Conservation (phyloP, 2,113 vertebrate species). For the Amblyopsis rosae region DNA sequence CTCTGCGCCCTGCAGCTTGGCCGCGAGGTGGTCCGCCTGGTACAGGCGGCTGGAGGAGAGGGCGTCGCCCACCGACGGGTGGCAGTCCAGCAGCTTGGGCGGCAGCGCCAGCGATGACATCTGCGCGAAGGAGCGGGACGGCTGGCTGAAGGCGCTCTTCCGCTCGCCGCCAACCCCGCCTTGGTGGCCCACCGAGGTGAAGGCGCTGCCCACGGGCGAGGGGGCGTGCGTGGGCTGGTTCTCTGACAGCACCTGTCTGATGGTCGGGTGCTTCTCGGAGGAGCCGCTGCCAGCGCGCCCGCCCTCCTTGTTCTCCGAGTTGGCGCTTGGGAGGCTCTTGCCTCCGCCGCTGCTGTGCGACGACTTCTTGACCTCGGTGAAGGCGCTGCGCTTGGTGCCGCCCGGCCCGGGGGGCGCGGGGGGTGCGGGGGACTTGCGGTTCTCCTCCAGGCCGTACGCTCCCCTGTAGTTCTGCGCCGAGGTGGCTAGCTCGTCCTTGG, state of each 20-base stretch:
- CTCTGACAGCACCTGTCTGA: constrained; percentile 80
- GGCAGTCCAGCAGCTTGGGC: constrained; percentile 87
- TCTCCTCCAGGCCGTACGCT: constrained; percentile 86
- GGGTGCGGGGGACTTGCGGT: constrained; percentile 79
- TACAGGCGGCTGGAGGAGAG: constrained; percentile 87
- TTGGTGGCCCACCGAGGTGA: constrained; percentile 85
- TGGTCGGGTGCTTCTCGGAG: constrained; percentile 74
- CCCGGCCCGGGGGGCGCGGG: constrained; percentile 75
- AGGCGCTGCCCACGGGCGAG: constrained; percentile 80
- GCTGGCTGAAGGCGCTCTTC: constrained; percentile 95
- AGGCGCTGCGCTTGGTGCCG: constrained; percentile 90
- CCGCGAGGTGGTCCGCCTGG: constrained; percentile 84
- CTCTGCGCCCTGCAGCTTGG: constrained; percentile 85
- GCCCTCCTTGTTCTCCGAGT: constrained; percentile 78
- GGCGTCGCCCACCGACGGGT: constrained; percentile 78
- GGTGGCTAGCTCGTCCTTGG: constrained; percentile 86
- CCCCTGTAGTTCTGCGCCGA: constrained; percentile 90
- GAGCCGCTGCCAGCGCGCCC: constrained; percentile 60
- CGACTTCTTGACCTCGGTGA: constrained; percentile 92
- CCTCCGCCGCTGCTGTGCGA: constrained; percentile 69
- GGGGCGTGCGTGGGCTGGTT: constrained; percentile 76
- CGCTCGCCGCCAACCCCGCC: constrained; percentile 76
- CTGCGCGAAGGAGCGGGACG: constrained; percentile 85
- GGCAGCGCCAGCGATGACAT: constrained; percentile 85
- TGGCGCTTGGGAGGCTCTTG: constrained; percentile 68